Percentiles rank a stretch among this genome's conserved stretches.
These are phyloP conservation scores for Crotalus viridis DNA, from an alignment of 2,113 vertebrate genomes.

Conservation along the genomic window DNA sequence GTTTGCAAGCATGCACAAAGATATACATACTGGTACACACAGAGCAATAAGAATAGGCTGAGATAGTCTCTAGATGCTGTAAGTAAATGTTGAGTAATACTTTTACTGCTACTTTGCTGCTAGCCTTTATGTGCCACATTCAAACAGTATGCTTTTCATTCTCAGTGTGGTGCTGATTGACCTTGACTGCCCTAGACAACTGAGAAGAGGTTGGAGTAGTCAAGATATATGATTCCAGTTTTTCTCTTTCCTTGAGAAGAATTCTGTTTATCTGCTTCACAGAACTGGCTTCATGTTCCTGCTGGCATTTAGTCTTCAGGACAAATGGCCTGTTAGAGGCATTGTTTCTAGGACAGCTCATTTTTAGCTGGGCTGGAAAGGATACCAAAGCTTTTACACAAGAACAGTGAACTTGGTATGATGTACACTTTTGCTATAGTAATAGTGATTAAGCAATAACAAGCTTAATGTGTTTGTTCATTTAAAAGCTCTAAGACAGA, in stretches of 20 bases:
- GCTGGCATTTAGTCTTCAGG: background rate
- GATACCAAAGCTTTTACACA: background rate
- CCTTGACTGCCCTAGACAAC: background rate
- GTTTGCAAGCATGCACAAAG: background rate
- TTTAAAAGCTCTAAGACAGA: background rate
- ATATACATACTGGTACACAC: too few species aligned
- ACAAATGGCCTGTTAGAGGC: background rate
- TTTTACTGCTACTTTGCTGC: background rate
- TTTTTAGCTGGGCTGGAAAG: background rate
- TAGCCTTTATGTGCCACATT: background rate
- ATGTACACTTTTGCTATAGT: background rate
- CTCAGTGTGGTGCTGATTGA: background rate
- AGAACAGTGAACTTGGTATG: background rate
- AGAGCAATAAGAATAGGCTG: background rate
- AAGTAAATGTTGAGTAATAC: background rate
- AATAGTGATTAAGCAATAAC: background rate
- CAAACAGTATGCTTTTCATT: background rate
- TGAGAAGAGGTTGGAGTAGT: background rate
- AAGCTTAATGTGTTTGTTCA: background rate
- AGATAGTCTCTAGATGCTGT: background rate
- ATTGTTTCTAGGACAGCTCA: background rate
- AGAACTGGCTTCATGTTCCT: background rate
- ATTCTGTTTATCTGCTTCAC: constrained; percentile 18
- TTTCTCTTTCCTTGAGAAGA: background rate
- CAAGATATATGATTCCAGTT: background rate